These are phyloP conservation scores for Athalia cordata DNA, from an alignment of 2,888 invertebrate genomes.

Conservation along the genomic window DNA sequence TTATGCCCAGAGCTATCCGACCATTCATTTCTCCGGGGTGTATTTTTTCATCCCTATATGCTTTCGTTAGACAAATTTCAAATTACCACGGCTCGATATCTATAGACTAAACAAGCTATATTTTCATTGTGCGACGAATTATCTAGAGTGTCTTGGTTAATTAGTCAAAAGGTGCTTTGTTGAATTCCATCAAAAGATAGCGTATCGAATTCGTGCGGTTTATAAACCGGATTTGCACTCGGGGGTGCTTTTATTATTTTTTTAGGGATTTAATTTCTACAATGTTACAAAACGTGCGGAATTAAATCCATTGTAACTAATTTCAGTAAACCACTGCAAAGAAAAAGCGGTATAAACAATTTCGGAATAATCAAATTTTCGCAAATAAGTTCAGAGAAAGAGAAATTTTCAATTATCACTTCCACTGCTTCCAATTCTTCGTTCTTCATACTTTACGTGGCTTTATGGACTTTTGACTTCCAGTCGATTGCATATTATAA, in stretches of 20 bases:
- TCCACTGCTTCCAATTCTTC: no score
- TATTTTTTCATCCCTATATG: neutral
- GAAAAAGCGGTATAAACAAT: neutral
- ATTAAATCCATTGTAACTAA: conserved; percentile 20
- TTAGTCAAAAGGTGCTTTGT: neutral
- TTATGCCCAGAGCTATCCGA: neutral
- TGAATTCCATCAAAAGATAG: neutral
- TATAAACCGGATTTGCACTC: conserved; percentile 23
- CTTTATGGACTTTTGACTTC: no score
- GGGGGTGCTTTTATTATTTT: neutral
- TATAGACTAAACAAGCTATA: no score
- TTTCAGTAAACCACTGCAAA: conserved; percentile 9
- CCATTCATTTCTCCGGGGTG: neutral
- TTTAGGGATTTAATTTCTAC: neutral
- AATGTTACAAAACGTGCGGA: conserved; percentile 13
- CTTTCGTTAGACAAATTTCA: no score
- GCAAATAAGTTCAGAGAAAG: no score
- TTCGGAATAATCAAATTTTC: neutral
- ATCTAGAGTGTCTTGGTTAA: neutral
- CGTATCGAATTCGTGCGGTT: neutral
- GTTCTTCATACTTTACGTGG: no score
- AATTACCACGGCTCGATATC: no score
- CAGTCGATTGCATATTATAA: no score
- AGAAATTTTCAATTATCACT: neutral
- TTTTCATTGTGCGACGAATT: neutral